Conservation (phyloP, 53 echinoderm and acorn worm genomes). For the Glandiceps talaboti region DNA sequence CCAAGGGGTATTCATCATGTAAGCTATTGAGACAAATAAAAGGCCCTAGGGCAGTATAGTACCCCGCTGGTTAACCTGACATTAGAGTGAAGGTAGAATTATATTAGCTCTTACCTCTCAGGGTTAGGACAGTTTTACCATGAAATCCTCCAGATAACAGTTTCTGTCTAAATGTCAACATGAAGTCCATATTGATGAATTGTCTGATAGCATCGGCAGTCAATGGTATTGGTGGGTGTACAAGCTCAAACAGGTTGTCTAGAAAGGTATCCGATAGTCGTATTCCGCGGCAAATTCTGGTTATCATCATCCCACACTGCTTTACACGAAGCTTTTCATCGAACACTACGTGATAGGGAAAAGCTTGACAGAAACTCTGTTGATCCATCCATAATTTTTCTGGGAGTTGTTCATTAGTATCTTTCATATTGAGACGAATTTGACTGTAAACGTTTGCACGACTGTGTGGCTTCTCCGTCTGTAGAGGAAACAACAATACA, state of each 20-base stretch:
- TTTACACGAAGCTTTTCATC: slow-evolving; percentile 39
- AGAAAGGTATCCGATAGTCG: slow-evolving; percentile 31
- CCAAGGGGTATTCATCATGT: no score
- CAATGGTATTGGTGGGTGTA: slow-evolving; percentile 59
- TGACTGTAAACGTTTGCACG: no score
- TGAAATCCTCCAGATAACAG: slow-evolving; percentile 15
- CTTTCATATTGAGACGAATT: no score
- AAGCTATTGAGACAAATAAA: no score
- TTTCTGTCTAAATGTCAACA: slow-evolving; percentile 42
- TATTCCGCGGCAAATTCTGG: slow-evolving; percentile 40
- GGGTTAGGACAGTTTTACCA: slow-evolving; percentile 36
- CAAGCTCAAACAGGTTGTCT: slow-evolving; percentile 40
- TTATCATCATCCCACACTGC: slow-evolving; percentile 53
- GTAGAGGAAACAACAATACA: no score
- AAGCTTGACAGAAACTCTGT: slow-evolving; percentile 48
- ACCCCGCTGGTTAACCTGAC: no score
- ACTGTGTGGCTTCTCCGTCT: no score
- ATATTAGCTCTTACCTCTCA: slow-evolving; percentile 76
- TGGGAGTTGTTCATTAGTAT: no score
- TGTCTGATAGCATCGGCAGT: slow-evolving; percentile 32
- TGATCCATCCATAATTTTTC: slow-evolving; percentile 40
- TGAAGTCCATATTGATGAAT: slow-evolving; percentile 65
- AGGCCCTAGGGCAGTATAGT: no score
- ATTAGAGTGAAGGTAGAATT: no score
- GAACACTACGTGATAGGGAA: slow-evolving; percentile 84